A percentile compares a stretch with the other conserved stretches of the same genome.
These are phyloP conservation scores for Neodiprion lecontei DNA, from an alignment of 1,140 invertebrate genomes.

Conservation along the genomic window DNA sequence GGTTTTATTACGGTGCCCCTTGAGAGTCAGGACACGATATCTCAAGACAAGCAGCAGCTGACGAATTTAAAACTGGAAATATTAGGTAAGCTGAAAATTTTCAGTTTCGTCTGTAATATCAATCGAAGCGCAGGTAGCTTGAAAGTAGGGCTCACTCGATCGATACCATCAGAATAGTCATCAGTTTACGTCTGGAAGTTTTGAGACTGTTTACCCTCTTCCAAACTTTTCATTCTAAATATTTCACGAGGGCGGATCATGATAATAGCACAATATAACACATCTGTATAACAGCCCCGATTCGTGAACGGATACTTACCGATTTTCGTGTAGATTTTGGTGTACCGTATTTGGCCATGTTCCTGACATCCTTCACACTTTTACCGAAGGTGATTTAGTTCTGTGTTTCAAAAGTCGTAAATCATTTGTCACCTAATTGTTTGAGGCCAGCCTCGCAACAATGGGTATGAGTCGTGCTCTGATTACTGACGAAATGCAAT, in stretches of 20 bases:
- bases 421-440: slow-evolving; percentile 20
- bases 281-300: no score
- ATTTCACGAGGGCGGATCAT: no score
- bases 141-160: no score
- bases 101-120: slow-evolving; percentile 5
- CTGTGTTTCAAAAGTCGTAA: slow-evolving; percentile 14
- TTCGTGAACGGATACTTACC: no score
- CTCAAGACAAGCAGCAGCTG: slow-evolving; percentile 75
- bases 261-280: no score
- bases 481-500: not conserved
- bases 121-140: no score
- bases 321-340: no score
- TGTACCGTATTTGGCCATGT: no score
- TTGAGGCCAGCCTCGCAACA: not conserved
- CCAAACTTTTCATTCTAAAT: slow-evolving; percentile 10
- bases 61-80: slow-evolving; percentile 81
- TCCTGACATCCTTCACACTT: not conserved
- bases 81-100: slow-evolving; percentile 61
- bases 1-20: slow-evolving; percentile 86
- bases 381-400: not conserved
- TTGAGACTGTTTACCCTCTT: no score
- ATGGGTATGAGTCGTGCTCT: not conserved
- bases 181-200: no score
- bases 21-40: slow-evolving; percentile 70
- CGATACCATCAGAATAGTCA: no score